Conservation (phyloP, 2,113 vertebrate genomes). For the Phodopus roborovskii region DNA sequence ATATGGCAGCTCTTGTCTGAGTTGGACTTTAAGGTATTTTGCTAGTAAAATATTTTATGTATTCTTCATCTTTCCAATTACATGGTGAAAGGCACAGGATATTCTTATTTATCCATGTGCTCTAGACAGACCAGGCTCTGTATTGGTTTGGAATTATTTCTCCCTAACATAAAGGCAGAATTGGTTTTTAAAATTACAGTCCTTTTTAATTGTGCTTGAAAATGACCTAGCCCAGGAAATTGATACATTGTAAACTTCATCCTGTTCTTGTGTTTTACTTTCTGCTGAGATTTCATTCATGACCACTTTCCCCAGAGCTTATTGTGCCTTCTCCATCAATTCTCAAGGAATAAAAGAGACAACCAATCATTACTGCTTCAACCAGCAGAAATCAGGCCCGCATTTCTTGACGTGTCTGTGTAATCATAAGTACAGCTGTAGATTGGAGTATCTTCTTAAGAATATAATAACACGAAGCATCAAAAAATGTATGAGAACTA, state of each 20-base stretch:
- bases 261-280: slow-evolving; percentile 26
- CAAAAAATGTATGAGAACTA: neutral
- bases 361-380: slow-evolving; percentile 3
- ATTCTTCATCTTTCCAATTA: neutral
- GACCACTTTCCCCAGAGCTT: neutral
- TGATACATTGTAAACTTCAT: neutral
- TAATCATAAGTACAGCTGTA: slow-evolving; percentile 21
- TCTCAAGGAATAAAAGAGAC: slow-evolving; percentile 15
- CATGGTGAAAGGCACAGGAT: neutral
- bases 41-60: neutral
- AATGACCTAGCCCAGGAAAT: neutral
- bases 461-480: neutral
- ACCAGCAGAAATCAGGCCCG: neutral
- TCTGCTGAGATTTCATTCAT: slow-evolving; percentile 29
- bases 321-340: slow-evolving; percentile 43
- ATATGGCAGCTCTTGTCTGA: neutral
- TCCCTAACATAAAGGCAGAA: neutral
- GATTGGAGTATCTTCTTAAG: neutral
- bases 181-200: neutral
- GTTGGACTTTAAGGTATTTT: neutral
- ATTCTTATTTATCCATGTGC: neutral
- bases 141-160: neutral
- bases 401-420: neutral
- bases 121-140: neutral
- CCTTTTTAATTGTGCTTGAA: neutral